Conservation (phyloP, 2,888 invertebrate species). For the Apamea epomidion region DNA sequence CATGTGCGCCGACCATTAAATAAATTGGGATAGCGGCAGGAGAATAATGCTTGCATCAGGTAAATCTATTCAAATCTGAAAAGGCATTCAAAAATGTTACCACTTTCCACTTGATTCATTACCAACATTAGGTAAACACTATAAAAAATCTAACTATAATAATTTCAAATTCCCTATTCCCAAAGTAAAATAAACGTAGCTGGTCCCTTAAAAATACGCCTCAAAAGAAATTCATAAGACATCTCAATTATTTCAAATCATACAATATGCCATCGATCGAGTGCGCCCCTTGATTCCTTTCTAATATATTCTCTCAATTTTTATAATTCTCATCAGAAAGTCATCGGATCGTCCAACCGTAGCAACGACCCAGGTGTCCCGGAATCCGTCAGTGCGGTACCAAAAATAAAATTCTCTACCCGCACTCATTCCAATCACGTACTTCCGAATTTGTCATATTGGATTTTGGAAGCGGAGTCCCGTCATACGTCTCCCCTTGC, state of each 20-base stretch:
- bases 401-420: conserved; percentile 84
- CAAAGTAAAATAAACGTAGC: not conserved
- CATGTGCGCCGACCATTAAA: not conserved
- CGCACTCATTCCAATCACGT: conserved; percentile 89
- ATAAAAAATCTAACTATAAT: not conserved
- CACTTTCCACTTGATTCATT: not conserved
- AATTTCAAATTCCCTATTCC: not conserved
- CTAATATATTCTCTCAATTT: conserved; percentile 65
- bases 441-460: conserved; percentile 90
- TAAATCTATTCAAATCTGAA: not conserved
- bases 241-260: conserved; percentile 39
- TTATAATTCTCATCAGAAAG: conserved; percentile 75
- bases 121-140: too few species aligned
- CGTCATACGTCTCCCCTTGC: conserved; percentile 86
- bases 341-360: conserved; percentile 74
- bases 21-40: not conserved
- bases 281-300: conserved; percentile 56
- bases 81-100: not conserved
- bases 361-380: conserved; percentile 76
- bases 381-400: conserved; percentile 72
- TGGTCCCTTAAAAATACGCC: not conserved
- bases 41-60: not conserved
- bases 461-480: conserved; percentile 87
- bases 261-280: conserved; percentile 41
- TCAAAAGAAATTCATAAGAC: conserved; percentile 19